These are phyloP conservation scores for Hypomecis atomaria DNA, from an alignment of 2,888 invertebrate species.

Conservation along the genomic window DNA sequence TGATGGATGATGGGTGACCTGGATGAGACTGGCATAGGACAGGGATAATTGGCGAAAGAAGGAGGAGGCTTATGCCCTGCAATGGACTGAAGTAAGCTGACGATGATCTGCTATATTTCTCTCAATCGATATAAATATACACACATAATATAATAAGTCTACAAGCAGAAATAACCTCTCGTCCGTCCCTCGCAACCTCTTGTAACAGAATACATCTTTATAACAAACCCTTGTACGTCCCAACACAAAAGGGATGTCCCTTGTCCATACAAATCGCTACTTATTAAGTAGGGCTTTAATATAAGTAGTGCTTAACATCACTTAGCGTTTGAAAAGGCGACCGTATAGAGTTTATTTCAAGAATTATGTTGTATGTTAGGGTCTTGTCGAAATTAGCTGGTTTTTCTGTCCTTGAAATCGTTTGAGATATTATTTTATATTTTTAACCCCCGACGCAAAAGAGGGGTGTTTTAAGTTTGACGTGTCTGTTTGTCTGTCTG, in stretches of 20 bases:
- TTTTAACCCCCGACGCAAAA: too few relatives aligned
- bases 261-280: conserved; percentile 31
- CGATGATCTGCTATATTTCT: too few relatives aligned
- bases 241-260: conserved; percentile 26
- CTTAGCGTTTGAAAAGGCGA: conserved; percentile 31
- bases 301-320: conserved; percentile 40
- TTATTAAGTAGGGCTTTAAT: conserved; percentile 29
- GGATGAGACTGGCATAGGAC: too few relatives aligned
- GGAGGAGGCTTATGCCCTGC: too few relatives aligned
- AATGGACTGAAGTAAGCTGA: too few relatives aligned
- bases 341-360: neutral
- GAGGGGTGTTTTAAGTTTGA: too few relatives aligned
- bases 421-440: too few relatives aligned
- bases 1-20: too few relatives aligned
- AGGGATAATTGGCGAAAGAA: too few relatives aligned
- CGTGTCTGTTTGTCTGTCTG: too few relatives aligned
- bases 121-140: neutral
- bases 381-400: neutral
- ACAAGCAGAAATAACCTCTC: conserved; percentile 2
- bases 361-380: neutral
- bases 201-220: conserved; percentile 7
- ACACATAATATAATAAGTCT: neutral
- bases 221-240: conserved; percentile 9
- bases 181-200: conserved; percentile 10
- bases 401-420: too few relatives aligned